These are phyloP conservation scores for Holothuria scabra DNA, from an alignment of 53 echinoderm and acorn worm species.

Conservation along the genomic window DNA sequence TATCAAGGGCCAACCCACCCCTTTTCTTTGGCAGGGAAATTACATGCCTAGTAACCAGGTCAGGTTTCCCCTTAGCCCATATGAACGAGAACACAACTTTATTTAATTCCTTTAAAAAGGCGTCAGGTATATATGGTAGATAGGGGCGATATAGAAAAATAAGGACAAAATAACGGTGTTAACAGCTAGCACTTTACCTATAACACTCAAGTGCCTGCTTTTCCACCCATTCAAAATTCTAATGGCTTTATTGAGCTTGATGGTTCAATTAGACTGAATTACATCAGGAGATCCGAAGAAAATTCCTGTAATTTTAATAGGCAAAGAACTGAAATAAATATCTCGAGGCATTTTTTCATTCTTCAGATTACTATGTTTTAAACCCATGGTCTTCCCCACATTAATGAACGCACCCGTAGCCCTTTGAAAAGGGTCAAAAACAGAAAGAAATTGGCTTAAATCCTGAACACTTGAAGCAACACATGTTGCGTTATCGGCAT, in stretches of 20 bases:
- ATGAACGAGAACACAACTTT: constrained; percentile 34
- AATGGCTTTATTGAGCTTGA: not conserved
- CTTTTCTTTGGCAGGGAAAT: not conserved
- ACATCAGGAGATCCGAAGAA: constrained; percentile 24
- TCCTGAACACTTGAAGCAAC: too few relatives aligned
- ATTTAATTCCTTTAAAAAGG: not conserved
- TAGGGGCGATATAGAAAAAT: constrained; percentile 38
- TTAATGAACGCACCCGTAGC: constrained; percentile 51
- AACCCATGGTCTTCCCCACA: not conserved
- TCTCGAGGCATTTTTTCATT: constrained; percentile 18
- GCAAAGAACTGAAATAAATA: constrained; percentile 18
- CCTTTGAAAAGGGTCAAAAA: too few relatives aligned
- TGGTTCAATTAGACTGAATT: constrained; percentile 11
- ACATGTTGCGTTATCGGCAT: constrained; percentile 26
- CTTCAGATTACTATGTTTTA: not conserved
- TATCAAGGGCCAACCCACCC: constrained; percentile 44
- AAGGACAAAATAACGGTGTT: constrained; percentile 34
- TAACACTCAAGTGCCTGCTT: constrained; percentile 8
- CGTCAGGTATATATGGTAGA: constrained; percentile 11
- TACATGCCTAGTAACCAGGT: constrained; percentile 11
- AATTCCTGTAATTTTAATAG: constrained; percentile 52
- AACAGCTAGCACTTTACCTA: constrained; percentile 32
- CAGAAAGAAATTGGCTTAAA: too few relatives aligned
- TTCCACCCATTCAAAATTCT: constrained; percentile 18
- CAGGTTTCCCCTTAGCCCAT: constrained; percentile 34